Base-by-base conservation (phyloP, 2,888 invertebrate genomes). In the Melitaea athalia region DNA sequence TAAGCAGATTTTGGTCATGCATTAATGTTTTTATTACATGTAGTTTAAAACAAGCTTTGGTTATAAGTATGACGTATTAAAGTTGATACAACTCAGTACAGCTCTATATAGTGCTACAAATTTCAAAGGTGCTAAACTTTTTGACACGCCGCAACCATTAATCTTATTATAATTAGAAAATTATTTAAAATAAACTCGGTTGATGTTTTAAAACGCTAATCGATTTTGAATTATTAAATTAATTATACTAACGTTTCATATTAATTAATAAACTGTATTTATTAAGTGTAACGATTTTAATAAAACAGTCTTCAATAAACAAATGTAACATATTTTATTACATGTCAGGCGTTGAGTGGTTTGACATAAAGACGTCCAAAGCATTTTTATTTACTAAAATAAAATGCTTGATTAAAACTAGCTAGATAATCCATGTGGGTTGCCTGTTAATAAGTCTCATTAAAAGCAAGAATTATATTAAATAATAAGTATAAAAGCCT, bases 331-430 rank as follows among this genome's bases (percentile, higher is more conserved):
- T 14, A 61, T 31, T 47, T n/a, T 49, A 68, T 64, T 43, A 62
- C 57, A 42, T 60, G 68, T 50, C 68, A 64, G 64, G 68, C 57
- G 68, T 62, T 61, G 47, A 64, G 61, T 62, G 62, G 47, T 6
- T 49, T n/a, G n/a, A 14, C 45, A n/a, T 24, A n/a, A 49, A 49
- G 14, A 49, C 3, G 14, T n/a, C n/a, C n/a, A 49, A 49, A 49
- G 47, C 2, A 11, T 45, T 7, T 45, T 45, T 11, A n/a, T 45
- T 45, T 45, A 5, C 38, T 38, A 38, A 38, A 3, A 38, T 38
- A 7, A 5, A 38, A 24, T 2, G 24, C 4, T 38, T 38, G 38
- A 38, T 38, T 38, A 38, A 38, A 38, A 38, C 38, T 8, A 8
- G 4, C 38, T 38, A 38, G 3, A 38, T 38, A 8, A 38, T 5